Evolutionary conservation across 2,113 vertebrate genomes (phyloP).

Genomic region (Anguilla japonica): DNA sequence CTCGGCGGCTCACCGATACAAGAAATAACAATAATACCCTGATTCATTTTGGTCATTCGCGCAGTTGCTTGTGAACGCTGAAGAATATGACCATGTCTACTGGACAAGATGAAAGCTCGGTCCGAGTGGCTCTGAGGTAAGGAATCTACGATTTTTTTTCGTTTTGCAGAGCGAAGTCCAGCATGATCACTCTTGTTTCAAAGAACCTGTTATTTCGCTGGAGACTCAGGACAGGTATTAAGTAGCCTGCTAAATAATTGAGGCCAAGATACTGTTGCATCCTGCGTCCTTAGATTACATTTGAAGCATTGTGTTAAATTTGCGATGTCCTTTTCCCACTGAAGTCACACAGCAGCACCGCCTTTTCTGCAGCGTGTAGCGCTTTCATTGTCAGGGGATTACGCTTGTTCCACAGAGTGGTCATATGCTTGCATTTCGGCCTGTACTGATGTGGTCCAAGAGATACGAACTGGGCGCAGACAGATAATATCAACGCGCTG

Average conservation of each 20-base stretch:
- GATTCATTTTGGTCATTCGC: constrained; percentile 33
- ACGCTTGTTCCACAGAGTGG: not conserved
- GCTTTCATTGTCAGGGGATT: not conserved
- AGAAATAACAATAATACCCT: not conserved
- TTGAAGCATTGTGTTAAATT: not conserved
- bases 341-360: not conserved
- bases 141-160: constrained; percentile 7
- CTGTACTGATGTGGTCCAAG: not conserved
- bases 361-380: not conserved
- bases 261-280: not conserved
- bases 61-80: not conserved
- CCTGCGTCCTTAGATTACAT: not conserved
- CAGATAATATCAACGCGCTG: not conserved
- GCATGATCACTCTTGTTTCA: not conserved
- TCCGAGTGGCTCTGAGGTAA: constrained; percentile 91
- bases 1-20: not conserved
- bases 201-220: constrained; percentile 25
- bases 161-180: not conserved
- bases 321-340: not conserved
- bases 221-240: not conserved
- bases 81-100: constrained; percentile 71
- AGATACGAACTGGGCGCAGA: not conserved
- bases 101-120: constrained; percentile 85
- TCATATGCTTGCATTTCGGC: not conserved
- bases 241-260: not conserved